Percentiles rank a stretch among this genome's conserved stretches.
These are phyloP conservation scores for Vidua macroura DNA, from an alignment of 2,113 vertebrate genomes.

Conservation along the genomic window DNA sequence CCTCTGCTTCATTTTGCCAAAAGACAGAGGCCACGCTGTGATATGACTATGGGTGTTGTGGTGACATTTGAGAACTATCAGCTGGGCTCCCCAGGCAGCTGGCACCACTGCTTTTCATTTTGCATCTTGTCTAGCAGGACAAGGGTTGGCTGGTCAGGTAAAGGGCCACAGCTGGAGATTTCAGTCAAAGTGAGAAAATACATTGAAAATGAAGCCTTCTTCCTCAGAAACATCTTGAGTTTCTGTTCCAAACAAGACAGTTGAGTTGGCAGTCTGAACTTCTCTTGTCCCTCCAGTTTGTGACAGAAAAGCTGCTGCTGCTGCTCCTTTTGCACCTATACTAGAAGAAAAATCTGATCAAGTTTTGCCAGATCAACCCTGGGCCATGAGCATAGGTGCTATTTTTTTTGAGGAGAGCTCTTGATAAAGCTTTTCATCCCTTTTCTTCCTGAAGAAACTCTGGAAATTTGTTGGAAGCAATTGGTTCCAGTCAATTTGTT, in stretches of 20 bases:
- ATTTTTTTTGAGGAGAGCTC: not conserved
- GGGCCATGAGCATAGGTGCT: not conserved
- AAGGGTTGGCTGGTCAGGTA: not conserved
- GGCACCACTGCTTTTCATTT: not conserved
- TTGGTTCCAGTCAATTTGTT: not conserved
- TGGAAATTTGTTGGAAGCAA: constrained; percentile 20
- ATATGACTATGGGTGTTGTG: not conserved
- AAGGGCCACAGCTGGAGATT: not conserved
- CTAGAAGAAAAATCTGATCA: constrained; percentile 13
- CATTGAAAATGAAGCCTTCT: not conserved
- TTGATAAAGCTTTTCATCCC: not conserved
- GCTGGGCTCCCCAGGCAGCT: not conserved
- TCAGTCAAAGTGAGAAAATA: not conserved
- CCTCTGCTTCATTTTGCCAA: not conserved
- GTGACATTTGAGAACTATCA: not conserved
- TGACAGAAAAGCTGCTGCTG: not conserved
- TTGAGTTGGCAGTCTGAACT: not conserved
- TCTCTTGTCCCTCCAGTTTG: not conserved
- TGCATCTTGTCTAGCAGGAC: not conserved
- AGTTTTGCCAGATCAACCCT: not conserved
- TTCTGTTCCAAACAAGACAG: not conserved
- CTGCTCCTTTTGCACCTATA: not conserved
- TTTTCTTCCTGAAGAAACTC: constrained; percentile 20
- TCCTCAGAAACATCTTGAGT: not conserved
- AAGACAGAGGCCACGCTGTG: not conserved